Evolutionary conservation across 2,888 invertebrate species (phyloP), one percentile per base, ranked within the genome.

Genomic region (Diarsia rubi): DNA sequence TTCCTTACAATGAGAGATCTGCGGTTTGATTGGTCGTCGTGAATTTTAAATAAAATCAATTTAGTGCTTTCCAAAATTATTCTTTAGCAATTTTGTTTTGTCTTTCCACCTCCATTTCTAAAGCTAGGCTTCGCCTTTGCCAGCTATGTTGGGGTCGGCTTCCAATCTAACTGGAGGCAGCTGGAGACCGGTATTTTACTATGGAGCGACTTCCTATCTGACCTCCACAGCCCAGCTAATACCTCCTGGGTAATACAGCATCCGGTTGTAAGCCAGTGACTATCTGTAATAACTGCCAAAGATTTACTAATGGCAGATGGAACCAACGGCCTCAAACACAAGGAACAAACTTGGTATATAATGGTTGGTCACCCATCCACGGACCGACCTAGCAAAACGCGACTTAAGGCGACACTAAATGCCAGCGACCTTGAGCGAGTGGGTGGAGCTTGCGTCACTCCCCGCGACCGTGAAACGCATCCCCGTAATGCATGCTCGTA

Each of bases 21-120:
- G 37, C 37, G 37, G 37, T 37, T 37, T 37, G 37, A 37, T 37
- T 37, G 8, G 37, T 37, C 8, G 6, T 37, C 6, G 37, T 37
- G 37, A 37, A 8, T 37, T 37, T 37, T 65, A n/a, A 72, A 79
- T 69, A 37, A 80, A 70, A 63, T 62, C 44, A 42, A 65, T 74
- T 67, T 62, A 65, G 44, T 54, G 49, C 37, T 67, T 67, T 37
- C 2, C n/a, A 37, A 37, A 14, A n/a, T 19, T 59, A 52, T 52
- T 14, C 52, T 24, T 16, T 57, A 11, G 57, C 3, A 27, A 27
- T 27, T 24, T 27, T 57, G 16, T 68, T n/a, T 42, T 42, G 57
- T 67, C 14, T 45, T 47, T 37, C 9, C 5, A n/a, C n/a, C 6
- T 5, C 11, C 1, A 71, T 54, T 9, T 54, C 16, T 6, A 24